Conservation (phyloP, 2,797 vertebrate genomes). For the Labeo calbasu region DNA sequence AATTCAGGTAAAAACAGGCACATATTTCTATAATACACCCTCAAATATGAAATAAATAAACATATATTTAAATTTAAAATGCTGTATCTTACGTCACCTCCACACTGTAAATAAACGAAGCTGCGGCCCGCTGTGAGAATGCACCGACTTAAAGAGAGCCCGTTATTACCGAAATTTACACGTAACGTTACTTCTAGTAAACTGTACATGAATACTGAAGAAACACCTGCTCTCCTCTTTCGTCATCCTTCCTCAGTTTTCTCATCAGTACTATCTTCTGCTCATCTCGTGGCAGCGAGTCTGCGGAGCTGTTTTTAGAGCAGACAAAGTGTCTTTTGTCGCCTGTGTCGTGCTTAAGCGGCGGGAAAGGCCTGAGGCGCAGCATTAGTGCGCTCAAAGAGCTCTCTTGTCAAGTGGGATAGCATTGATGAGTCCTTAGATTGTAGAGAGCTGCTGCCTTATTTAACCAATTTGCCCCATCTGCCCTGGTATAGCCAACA, state of each 20-base stretch:
- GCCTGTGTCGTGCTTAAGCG: conserved; percentile 45
- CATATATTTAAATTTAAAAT: background rate
- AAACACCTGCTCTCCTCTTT: conserved; percentile 31
- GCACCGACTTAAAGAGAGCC: background rate
- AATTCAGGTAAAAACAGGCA: background rate
- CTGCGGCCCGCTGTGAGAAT: background rate
- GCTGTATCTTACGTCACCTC: background rate
- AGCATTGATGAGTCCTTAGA: conserved; percentile 59
- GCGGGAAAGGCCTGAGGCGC: conserved; percentile 54
- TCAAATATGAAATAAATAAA: background rate
- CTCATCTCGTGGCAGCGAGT: conserved; percentile 50
- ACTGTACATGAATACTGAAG: conserved; percentile 12
- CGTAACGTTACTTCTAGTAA: background rate
- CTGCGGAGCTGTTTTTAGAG: conserved; percentile 51
- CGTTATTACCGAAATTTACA: background rate
- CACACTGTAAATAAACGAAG: background rate
- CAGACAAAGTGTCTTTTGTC: conserved; percentile 63
- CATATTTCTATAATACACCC: background rate
- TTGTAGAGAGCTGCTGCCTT: conserved; percentile 47
- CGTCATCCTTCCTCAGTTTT: conserved; percentile 29
- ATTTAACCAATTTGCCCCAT: conserved; percentile 55
- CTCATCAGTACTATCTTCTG: conserved; percentile 49
- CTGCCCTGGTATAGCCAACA: conserved; percentile 50
- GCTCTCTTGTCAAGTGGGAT: conserved; percentile 57
- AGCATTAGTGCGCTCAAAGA: conserved; percentile 57